Base-by-base conservation (phyloP, 2,113 vertebrate genomes). In the Turdus rufiventris region DNA sequence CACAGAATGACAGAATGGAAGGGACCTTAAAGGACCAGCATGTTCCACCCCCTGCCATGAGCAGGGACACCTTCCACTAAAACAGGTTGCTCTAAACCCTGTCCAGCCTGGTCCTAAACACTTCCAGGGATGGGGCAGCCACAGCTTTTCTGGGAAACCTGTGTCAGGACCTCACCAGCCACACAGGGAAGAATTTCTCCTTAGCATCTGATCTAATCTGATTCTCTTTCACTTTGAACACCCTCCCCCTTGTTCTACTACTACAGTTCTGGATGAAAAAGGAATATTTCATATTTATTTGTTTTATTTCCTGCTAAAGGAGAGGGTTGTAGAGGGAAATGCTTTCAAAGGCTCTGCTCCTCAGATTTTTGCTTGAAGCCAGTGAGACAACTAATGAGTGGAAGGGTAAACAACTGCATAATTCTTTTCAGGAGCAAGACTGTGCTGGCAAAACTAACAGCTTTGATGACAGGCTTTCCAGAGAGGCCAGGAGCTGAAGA, bases 81-180 rank as follows among this genome's bases (percentile, higher is more conserved):
- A 9, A 12, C 54, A 47, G 19, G 5, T 0, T 34, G 18, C n/a
- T 68, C 34, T 4, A 7, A 83, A 21, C 34, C 34, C 31, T 0
- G 0, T 33, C 17, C 20, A 48, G 0, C 17, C 8, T 28, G 20
- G 5, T 25, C 31, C 9, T 13, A 17, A 9, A 42, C 14, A 24
- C 7, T 48, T 1, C 9, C 31, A 48, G 4, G 14, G 34, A 10
- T 10, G 5, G 33, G 18, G 8, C 5, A 88, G 12, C 21, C 34
- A 24, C 51, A 58, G 33, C 9, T 66, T 2, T 28, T 36, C 36
- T 73, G 36, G 12, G 5, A 4, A 58, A 0, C 15, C 17, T 54
- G 25, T 48, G 4, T 29, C 40, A 40, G 20, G 4, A 8, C 20
- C 2, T 48, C 2, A 0, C 4, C 31, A 16, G 4, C 14, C 20